Evolutionary conservation across 2,888 invertebrate species (phyloP).

Genomic region (Patella depressa): DNA sequence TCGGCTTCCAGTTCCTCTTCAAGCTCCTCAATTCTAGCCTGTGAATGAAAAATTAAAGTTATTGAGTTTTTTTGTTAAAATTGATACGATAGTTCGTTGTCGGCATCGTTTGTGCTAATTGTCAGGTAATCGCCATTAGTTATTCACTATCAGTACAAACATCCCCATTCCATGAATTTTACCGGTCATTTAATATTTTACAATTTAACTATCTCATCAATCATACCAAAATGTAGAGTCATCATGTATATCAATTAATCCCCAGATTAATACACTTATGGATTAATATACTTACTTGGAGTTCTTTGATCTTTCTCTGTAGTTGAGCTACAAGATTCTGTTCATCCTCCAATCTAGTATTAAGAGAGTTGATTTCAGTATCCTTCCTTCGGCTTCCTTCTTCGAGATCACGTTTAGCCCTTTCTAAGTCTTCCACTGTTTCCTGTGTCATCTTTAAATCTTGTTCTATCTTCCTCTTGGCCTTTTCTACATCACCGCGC

Average conservation of each 20-base stretch:
- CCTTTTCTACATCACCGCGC: conserved; percentile 94
- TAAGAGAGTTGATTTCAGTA: conserved; percentile 94
- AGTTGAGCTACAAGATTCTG: conserved; percentile 95
- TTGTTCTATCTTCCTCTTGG: conserved; percentile 97
- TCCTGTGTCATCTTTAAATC: conserved; percentile 84
- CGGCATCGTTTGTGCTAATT: too few relatives aligned
- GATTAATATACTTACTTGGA: conserved; percentile 76
- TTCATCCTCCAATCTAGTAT: conserved; percentile 96
- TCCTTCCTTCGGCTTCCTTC: conserved; percentile 79
- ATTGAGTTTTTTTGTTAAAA: too few relatives aligned
- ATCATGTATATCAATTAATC: too few relatives aligned
- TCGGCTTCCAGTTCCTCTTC: conserved; percentile 99
- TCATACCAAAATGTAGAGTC: too few relatives aligned
- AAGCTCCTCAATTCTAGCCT: conserved; percentile 93
- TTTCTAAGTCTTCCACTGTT: conserved; percentile 63
- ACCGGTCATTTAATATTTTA: too few relatives aligned
- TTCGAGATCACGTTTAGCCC: conserved; percentile 61
- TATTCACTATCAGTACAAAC: too few relatives aligned
- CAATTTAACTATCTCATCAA: too few relatives aligned
- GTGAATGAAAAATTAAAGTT: conserved; percentile 7
- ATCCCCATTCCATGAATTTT: too few relatives aligned
- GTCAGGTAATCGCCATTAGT: too few relatives aligned
- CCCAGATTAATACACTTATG: too few relatives aligned
- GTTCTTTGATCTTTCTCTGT: conserved; percentile 99
- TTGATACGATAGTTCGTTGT: too few relatives aligned